Base-by-base conservation (phyloP, 2,113 vertebrate species). In the Lophius piscatorius region DNA sequence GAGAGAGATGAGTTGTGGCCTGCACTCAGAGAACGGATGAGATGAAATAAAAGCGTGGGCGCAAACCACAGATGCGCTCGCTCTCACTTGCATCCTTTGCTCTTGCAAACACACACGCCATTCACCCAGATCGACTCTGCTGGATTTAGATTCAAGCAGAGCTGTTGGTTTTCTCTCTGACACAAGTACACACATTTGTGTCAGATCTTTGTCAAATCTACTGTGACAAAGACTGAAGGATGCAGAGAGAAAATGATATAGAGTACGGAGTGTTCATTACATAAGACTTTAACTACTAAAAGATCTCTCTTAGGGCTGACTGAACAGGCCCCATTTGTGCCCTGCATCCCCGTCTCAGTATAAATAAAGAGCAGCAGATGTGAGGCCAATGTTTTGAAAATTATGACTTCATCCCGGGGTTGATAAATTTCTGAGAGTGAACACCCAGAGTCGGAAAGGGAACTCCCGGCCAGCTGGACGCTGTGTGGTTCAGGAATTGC, bases 31-130 rank as follows among this genome's bases (percentile, higher is more conserved):
- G 49, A 70, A 54, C 51, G 21, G 60, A 70, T 41, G 79, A 65
- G 70, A 44, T 18, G 45, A 50, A 16, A 64, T 23, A 45, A 67
- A 50, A 74, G 45, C 39, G 57, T 46, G 45, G 51, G 46, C 26
- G 29, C 46, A 81, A 78, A 34, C 35, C 58, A 42, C 81, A 84
- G 82, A 86, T 87, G 84, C 82, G 70, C 35, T 69, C 66, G 21
- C 57, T 74, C 42, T 74, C 80, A 38, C 67, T 65, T 63, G 49
- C 70, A 17, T 74, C 70, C 48, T 66, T 65, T 73, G 36, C 39
- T 64, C 64, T 80, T 68, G 78, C 74, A 80, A 52, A 34, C 31
- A 33, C 21, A 45, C 69, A 35, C 6, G 4, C 52, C 47, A 46
- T 74, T 76, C 24, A 59, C 51, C 59, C 51, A 22, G 4, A 40